Conservation (phyloP, 2,797 vertebrate species). For the Intellagama lesueurii region DNA sequence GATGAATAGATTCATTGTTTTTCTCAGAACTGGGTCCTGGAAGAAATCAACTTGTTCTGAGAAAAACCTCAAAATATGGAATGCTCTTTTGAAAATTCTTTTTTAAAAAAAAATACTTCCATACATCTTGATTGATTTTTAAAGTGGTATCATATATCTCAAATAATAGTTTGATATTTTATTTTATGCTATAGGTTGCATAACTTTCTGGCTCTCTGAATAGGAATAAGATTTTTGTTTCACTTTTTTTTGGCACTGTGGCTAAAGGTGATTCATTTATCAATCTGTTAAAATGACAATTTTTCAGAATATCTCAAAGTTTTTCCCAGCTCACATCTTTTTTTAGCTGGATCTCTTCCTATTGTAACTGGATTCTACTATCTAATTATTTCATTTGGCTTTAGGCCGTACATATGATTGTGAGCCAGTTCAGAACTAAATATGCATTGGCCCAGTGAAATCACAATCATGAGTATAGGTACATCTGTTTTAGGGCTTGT, state of each 20-base stretch:
- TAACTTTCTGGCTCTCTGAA: not conserved
- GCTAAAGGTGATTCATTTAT: not conserved
- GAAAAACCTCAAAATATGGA: not conserved
- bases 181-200: not conserved
- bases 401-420: not conserved
- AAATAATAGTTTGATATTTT: not conserved
- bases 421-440: not conserved
- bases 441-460: not conserved
- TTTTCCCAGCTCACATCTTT: not conserved
- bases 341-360: not conserved
- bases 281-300: not conserved
- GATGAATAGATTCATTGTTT: not conserved
- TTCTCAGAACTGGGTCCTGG: not conserved
- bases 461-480: not conserved
- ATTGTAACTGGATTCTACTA: not conserved
- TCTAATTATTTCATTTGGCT: not conserved
- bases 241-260: not conserved
- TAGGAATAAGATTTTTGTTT: not conserved
- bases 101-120: not conserved
- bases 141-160: not conserved
- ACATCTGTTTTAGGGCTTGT: not conserved
- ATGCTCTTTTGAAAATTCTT: not conserved
- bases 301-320: not conserved
- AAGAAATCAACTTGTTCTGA: not conserved
- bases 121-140: not conserved